Base-by-base conservation (phyloP, 2,797 vertebrate genomes). In the Characodon lateralis region DNA sequence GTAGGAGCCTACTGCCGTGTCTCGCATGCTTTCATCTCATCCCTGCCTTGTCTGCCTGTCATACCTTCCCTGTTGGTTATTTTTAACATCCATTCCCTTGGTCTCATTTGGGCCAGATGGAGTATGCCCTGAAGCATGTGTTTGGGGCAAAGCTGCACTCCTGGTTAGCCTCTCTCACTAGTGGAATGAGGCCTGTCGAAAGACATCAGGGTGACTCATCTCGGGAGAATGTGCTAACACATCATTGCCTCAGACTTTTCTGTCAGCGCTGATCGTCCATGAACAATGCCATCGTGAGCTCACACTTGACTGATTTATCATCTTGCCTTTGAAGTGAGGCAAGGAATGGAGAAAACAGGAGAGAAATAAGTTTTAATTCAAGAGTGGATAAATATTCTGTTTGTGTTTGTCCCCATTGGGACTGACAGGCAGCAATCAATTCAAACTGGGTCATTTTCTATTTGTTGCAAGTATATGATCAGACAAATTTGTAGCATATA, bases 121-220 rank as follows among this genome's bases (percentile, higher is more conserved):
- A 93, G 91, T 88, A 82, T 90, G 90, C 84, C 92, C 92, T 82
- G 88, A 71, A 93, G 94, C 90, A 91, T 91, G 90, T 90, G 92
- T 94, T 93, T 91, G 88, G 93, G 93, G 91, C 84, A 50, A 84
- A 89, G 91, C 85, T 83, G 80, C 86, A 81, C 89, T 94, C 87
- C 92, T 90, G 89, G 87, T 93, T 93, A 88, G 90, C 88, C 90
- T 89, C 83, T 86, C 91, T 93, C 91, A 90, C 92, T 88, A 84
- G 87, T 90, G 90, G 90, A 93, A 93, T 82, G 88, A 94, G 83
- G 86, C 83, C 92, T 94, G 94, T 94, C 94, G 93, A 81, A 93
- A 94, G 83, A 87, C 91, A 94, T 95, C 94, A 93, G 92, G 86
- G 86, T 93, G 92, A 94, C 90, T 95, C 92, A 92, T 94, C 88